phyloP scores from a whole-genome alignment of 2,888 invertebrate genomes.

The Steinernema carpocapsae region DNA sequence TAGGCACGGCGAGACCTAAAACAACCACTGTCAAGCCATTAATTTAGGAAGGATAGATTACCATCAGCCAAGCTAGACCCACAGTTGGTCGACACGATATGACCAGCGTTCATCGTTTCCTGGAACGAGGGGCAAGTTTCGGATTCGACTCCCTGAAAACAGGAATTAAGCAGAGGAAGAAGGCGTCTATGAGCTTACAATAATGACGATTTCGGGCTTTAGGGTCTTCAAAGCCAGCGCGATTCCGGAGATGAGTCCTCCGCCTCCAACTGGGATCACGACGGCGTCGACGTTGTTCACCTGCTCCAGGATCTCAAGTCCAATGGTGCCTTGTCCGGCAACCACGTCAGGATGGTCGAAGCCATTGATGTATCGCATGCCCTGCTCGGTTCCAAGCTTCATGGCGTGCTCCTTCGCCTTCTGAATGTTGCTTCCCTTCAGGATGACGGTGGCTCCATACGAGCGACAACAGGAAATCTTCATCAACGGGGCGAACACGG shows the following conservation, averaged over 20 bases:
- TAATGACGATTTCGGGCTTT: constrained; percentile 82
- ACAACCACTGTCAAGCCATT: background rate
- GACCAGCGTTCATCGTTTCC: constrained; percentile 77
- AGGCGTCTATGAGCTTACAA: constrained; percentile 76
- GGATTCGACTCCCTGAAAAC: constrained; percentile 81
- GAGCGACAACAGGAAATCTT: constrained; percentile 87
- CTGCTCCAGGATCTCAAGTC: constrained; percentile 88
- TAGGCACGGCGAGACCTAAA: constrained; percentile 80
- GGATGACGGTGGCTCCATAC: constrained; percentile 83
- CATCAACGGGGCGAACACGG: constrained; percentile 90
- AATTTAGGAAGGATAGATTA: constrained; percentile 48
- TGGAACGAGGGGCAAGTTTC: constrained; percentile 88
- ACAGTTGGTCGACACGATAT: constrained; percentile 77
- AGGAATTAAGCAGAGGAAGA: background rate
- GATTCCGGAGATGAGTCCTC: constrained; percentile 87
- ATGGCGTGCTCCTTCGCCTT: constrained; percentile 81
- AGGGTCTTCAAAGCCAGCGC: constrained; percentile 87
- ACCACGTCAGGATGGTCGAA: constrained; percentile 94
- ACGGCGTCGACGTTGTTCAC: constrained; percentile 84
- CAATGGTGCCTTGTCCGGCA: constrained; percentile 92
- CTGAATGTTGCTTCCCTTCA: constrained; percentile 74
- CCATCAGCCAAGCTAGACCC: constrained; percentile 85
- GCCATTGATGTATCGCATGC: constrained; percentile 84
- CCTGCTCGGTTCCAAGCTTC: constrained; percentile 77
- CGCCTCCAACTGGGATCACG: constrained; percentile 91